These are phyloP conservation scores for Anolis sagrei DNA, from an alignment of 2,113 vertebrate genomes.

Conservation along the genomic window DNA sequence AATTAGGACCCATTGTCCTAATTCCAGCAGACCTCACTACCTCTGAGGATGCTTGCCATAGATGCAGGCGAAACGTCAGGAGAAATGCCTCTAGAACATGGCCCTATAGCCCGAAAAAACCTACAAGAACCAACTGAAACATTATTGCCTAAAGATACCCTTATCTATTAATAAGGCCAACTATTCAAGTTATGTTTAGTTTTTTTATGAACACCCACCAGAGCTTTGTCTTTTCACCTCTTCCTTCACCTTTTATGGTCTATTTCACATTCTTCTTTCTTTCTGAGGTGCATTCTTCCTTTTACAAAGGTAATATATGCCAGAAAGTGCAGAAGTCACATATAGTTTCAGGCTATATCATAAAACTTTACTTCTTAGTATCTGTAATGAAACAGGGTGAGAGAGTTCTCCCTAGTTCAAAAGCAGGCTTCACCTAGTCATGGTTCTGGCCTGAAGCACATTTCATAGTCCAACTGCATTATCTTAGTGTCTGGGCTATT, in stretches of 20 bases:
- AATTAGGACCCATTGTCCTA: too few species aligned
- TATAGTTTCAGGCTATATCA: not conserved
- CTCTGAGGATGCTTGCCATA: too few species aligned
- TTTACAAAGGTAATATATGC: conserved; percentile 25
- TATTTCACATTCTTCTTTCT: conserved; percentile 4
- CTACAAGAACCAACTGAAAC: too few species aligned
- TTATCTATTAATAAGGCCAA: not conserved
- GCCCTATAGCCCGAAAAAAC: too few species aligned
- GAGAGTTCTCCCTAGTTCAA: not conserved
- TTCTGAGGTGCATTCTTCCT: not conserved
- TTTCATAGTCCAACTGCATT: not conserved
- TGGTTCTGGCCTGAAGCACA: not conserved
- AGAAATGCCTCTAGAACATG: too few species aligned
- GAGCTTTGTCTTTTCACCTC: not conserved
- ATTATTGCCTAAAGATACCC: not conserved
- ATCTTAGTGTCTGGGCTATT: not conserved
- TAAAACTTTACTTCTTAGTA: not conserved
- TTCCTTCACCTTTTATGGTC: not conserved
- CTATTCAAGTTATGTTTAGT: not conserved
- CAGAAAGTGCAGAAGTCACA: conserved; percentile 2
- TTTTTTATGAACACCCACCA: not conserved
- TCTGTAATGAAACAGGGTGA: not conserved
- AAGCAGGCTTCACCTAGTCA: not conserved
- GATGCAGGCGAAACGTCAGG: too few species aligned
- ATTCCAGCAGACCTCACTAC: too few species aligned